A percentile compares a stretch with the other conserved stretches of the same genome.
Evolutionary conservation across 1,140 invertebrate genomes (phyloP).

Genomic region (Melanaphis sacchari): DNA sequence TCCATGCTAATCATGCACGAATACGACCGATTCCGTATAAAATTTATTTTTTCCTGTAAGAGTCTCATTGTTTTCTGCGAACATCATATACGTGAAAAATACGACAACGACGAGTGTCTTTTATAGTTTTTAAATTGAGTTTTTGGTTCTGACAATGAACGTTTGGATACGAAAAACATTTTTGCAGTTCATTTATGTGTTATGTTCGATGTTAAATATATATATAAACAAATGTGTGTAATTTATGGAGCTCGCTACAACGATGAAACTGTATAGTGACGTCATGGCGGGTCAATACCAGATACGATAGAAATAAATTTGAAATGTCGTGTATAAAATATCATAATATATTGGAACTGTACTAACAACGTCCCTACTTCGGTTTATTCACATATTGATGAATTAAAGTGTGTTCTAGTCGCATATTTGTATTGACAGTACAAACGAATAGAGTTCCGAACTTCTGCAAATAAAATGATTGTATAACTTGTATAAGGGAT

Average conservation of each 20-base stretch:
- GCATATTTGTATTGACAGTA: too few species aligned
- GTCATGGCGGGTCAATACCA: neutral
- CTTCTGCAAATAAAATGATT: neutral
- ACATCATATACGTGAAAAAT: neutral
- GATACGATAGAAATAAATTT: neutral
- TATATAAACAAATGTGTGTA: neutral
- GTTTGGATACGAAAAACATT: neutral
- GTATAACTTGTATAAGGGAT: neutral
- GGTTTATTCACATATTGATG: neutral
- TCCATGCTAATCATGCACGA: neutral
- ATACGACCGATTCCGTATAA: neutral
- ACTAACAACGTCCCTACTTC: neutral
- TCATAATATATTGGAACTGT: neutral
- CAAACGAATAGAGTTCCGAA: neutral
- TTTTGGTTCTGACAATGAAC: neutral
- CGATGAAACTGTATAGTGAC: neutral
- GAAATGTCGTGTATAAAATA: neutral
- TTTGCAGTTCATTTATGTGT: neutral
- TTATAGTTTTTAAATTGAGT: neutral
- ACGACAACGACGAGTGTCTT: neutral
- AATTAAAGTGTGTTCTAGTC: neutral
- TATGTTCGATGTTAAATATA: neutral
- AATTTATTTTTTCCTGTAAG: neutral
- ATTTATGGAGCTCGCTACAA: neutral
- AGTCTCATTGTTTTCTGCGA: neutral